Conservation (phyloP, 1,140 invertebrate genomes). For the Anoplophora glabripennis region DNA sequence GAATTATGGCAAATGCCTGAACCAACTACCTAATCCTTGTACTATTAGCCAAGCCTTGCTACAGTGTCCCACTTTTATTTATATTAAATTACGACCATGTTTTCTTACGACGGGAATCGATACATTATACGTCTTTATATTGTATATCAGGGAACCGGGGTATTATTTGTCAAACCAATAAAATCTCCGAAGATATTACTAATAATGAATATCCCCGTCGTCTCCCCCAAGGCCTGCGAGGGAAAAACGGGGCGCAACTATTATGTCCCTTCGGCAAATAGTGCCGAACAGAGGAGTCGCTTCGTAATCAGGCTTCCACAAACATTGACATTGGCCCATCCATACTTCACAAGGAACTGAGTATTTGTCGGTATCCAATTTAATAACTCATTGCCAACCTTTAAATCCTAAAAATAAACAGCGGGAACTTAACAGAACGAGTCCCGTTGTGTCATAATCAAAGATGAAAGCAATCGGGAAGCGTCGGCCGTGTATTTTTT, state of each 20-base stretch:
- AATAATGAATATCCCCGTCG: constrained; percentile 26
- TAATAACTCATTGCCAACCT: constrained; percentile 24
- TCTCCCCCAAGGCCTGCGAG: constrained; percentile 18
- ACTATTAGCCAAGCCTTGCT: too few species aligned
- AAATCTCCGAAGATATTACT: constrained; percentile 26
- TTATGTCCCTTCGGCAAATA: constrained; percentile 24
- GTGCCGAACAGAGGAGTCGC: constrained; percentile 20
- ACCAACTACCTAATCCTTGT: too few species aligned
- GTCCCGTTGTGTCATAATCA: too few species aligned
- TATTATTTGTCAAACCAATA: constrained; percentile 10
- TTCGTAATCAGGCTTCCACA: constrained; percentile 22
- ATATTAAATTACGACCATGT: too few species aligned
- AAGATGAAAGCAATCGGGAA: constrained; percentile 1
- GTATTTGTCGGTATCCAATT: constrained; percentile 31
- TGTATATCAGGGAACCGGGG: too few species aligned
- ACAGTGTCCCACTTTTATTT: too few species aligned
- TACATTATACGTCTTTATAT: too few species aligned
- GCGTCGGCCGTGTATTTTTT: background rate
- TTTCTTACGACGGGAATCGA: too few species aligned
- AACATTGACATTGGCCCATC: constrained; percentile 28
- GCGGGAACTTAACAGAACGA: too few species aligned
- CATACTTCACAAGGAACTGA: constrained; percentile 19
- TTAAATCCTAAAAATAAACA: constrained; percentile 23
- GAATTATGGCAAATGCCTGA: too few species aligned
- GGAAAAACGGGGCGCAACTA: constrained; percentile 10